These are phyloP conservation scores for Cryptophagus acutangulus DNA, from an alignment of 2,888 invertebrate species.

Conservation along the genomic window DNA sequence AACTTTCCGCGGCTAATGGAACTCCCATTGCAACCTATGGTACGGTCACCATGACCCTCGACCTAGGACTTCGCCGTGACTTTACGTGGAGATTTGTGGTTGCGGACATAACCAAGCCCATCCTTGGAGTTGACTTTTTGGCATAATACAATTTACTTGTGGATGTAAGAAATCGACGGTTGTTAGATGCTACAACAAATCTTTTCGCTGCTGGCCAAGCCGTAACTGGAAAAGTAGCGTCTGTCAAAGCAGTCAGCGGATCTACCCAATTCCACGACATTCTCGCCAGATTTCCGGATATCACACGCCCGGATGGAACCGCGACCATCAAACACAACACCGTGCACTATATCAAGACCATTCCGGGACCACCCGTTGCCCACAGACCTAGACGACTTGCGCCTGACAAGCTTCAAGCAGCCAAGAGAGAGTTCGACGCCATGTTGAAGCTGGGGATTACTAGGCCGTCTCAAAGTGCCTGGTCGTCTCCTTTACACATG, in stretches of 20 bases:
- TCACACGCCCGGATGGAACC: neutral
- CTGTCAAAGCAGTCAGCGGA: neutral
- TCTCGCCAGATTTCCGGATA: neutral
- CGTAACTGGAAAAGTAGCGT: neutral
- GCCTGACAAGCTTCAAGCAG: neutral
- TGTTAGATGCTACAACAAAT: neutral
- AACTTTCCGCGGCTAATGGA: neutral
- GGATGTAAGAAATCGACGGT: neutral
- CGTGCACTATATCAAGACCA: conserved; percentile 1
- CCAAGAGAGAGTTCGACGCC: conserved; percentile 1
- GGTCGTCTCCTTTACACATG: no score
- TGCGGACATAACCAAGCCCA: neutral
- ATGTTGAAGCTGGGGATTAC: neutral
- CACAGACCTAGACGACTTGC: neutral
- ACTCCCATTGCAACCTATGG: neutral
- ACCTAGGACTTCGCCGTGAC: neutral
- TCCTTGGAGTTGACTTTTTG: conserved; percentile 1
- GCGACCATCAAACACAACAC: neutral
- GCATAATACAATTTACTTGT: neutral
- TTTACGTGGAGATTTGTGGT: neutral
- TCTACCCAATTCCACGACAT: neutral
- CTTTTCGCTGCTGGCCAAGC: neutral
- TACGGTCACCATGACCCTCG: neutral
- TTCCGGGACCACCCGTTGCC: neutral
- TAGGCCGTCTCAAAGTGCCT: no score